phyloP scores from a whole-genome alignment of 2,888 invertebrate genomes.

The Meliscaeva auricollis region DNA sequence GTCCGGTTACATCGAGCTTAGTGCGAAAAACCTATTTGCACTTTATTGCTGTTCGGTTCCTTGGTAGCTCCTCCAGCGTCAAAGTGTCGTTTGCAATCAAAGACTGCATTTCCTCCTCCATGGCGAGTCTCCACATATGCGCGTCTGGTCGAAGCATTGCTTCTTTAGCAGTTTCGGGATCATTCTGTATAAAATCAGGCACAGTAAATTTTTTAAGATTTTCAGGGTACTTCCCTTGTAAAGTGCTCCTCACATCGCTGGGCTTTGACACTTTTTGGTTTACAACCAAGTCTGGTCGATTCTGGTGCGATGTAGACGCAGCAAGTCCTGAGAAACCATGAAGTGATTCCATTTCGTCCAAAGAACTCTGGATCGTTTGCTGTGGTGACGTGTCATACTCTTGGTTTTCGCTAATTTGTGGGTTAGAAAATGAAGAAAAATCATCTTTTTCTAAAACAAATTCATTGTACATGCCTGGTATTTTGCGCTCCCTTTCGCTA shows the following conservation, averaged over 20 bases:
- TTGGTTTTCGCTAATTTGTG: not conserved
- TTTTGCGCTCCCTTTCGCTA: slow-evolving; percentile 27
- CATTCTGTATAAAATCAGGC: slow-evolving; percentile 6
- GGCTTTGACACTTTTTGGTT: slow-evolving; percentile 1
- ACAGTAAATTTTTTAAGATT: slow-evolving; percentile 1
- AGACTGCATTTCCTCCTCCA: slow-evolving; percentile 59
- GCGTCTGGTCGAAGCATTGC: slow-evolving; percentile 9
- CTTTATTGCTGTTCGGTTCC: not conserved
- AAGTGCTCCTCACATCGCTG: not conserved
- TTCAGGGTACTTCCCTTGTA: slow-evolving; percentile 13
- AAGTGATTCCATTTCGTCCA: slow-evolving; percentile 15
- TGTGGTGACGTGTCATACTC: slow-evolving; percentile 1
- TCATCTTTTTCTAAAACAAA: slow-evolving; percentile 6
- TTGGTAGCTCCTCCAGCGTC: slow-evolving; percentile 39
- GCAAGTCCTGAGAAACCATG: slow-evolving; percentile 13
- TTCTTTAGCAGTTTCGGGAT: slow-evolving; percentile 1
- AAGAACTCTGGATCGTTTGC: not conserved
- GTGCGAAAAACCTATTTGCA: slow-evolving; percentile 45
- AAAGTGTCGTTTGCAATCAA: slow-evolving; percentile 41
- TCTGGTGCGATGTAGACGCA: slow-evolving; percentile 14
- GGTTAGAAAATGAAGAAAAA: slow-evolving; percentile 4
- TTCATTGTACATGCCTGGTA: slow-evolving; percentile 8
- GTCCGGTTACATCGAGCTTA: slow-evolving; percentile 47
- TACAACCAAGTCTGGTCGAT: not conserved
- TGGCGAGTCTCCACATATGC: slow-evolving; percentile 16